Conservation (phyloP, 2,797 vertebrate genomes). For the Alosa sapidissima region DNA sequence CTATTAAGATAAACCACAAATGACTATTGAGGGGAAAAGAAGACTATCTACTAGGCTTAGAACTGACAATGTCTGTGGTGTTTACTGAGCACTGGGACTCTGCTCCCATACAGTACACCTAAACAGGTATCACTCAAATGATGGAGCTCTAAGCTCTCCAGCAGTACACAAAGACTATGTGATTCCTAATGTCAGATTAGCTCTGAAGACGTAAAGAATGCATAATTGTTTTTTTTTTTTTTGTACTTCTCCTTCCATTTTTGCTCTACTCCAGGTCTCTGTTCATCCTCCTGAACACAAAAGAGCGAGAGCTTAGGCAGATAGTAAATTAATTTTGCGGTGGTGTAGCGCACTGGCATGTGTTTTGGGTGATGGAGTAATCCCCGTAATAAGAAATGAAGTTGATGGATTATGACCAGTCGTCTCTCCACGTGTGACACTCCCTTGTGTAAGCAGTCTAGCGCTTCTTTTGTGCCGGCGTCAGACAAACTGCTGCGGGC, state of each 20-base stretch:
- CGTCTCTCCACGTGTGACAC: constrained; percentile 40
- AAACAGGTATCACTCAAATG: not conserved
- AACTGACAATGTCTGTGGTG: constrained; percentile 34
- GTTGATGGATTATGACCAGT: constrained; percentile 47
- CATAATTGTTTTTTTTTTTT: constrained; percentile 16
- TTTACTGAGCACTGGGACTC: not conserved
- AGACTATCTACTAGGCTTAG: constrained; percentile 64
- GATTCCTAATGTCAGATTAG: constrained; percentile 2
- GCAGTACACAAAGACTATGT: not conserved
- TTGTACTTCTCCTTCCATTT: not conserved
- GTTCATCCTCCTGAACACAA: not conserved
- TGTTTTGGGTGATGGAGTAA: constrained; percentile 68
- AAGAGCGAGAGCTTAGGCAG: constrained; percentile 43
- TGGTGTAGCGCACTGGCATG: constrained; percentile 51
- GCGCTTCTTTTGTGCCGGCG: constrained; percentile 27
- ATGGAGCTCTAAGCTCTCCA: not conserved
- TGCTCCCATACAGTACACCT: not conserved
- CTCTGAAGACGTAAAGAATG: not conserved
- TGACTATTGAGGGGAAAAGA: not conserved
- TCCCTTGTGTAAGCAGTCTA: constrained; percentile 38
- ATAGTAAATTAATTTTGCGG: constrained; percentile 77
- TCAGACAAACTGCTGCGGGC: constrained; percentile 4
- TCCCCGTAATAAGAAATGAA: constrained; percentile 72
- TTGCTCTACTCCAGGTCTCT: not conserved
- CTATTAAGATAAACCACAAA: not conserved